phyloP scores from a whole-genome alignment of 2,113 vertebrate species.

The Rostratula benghalensis region DNA sequence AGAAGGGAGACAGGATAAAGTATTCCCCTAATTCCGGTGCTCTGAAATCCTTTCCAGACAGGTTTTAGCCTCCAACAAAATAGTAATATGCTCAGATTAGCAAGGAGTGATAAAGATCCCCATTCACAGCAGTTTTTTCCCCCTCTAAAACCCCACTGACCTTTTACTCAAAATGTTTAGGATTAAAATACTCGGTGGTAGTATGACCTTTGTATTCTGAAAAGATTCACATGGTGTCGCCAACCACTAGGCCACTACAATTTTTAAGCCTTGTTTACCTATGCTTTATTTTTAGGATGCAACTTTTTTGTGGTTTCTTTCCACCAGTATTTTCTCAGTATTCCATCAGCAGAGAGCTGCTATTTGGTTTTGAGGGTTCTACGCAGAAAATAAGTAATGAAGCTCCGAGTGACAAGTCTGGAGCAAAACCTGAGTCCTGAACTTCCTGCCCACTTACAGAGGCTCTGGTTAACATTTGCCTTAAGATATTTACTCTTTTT shows the following conservation, averaged over 20 bases:
- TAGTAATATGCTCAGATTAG: neutral
- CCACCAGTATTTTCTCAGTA: constrained; percentile 8
- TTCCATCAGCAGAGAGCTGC: neutral
- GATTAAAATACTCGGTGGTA: constrained; percentile 6
- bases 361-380: constrained; percentile 4
- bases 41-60: neutral
- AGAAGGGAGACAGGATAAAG: neutral
- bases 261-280: constrained; percentile 8
- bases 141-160: neutral
- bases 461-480: neutral
- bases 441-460: neutral
- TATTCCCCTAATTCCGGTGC: neutral
- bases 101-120: neutral
- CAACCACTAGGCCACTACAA: neutral
- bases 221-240: neutral
- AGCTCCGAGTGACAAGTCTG: neutral
- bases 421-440: neutral
- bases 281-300: constrained; percentile 28
- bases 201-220: neutral
- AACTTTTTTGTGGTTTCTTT: neutral
- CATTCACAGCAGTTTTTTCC: neutral
- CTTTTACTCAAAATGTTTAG: neutral
- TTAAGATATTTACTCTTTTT: neutral
- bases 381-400: neutral
- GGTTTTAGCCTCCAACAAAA: neutral